Evolutionary conservation across 2,113 vertebrate genomes (phyloP), one percentile per base, ranked within the genome.

Genomic region (Nanorana parkeri): DNA sequence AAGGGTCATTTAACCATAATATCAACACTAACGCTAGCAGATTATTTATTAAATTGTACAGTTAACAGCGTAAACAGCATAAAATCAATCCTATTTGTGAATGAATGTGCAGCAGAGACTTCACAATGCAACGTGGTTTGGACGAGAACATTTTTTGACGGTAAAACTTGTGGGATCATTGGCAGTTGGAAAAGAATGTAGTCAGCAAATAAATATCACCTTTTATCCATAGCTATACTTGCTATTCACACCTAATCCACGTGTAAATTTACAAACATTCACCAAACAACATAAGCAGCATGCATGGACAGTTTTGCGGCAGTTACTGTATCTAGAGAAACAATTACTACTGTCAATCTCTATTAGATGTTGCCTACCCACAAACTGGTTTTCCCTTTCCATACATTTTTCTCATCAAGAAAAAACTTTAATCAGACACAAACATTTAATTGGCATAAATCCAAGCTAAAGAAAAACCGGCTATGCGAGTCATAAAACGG

Each of bases 371-470:
- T 28, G 60, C 17, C 75, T 24, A 61, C 60, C 23, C 16, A 76
- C 16, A 47, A 47, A 68, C 67, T 68, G n/a, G 13, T 76, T 41
- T 8, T 61, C 28, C 5, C 16, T 36, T 47, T 29, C 60, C 52
- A 52, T 65, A 52, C 10, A 26, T 65, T 77, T 65, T 54, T 17
- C 52, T 17, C 10, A 77, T 77, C 6, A 77, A 52, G 21, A 77
- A 65, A 20, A 65, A 65, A 65, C 32, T 19, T 51, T 65, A 65
- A 65, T 51, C 7, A 52, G 36, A 52, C 13, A n/a, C 17, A 65
- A 77, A 65, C 60, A 65, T 24, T 52, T 26, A 17, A 65, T 26
- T 77, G 75, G 60, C 75, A 65, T 24, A 20, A 24, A 52, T 77
- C 60, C 61, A 77, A 24, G 8, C 11, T 41, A 23, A 41, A 54